phyloP scores from a whole-genome alignment of 2,797 vertebrate species.

The Geotria australis region DNA sequence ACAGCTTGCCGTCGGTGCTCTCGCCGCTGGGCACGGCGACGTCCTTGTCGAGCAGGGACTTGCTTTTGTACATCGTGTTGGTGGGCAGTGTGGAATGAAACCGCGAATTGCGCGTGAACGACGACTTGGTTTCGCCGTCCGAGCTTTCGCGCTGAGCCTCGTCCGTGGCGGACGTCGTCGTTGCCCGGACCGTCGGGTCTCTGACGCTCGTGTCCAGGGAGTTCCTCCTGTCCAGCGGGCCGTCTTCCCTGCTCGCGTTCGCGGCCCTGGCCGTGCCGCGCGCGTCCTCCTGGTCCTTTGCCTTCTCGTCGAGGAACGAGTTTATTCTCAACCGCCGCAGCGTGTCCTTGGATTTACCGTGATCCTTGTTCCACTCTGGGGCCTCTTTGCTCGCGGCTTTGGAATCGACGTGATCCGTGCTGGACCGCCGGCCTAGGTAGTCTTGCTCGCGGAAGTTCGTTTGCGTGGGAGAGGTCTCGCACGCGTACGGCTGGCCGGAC shows the following conservation, averaged over 20 bases:
- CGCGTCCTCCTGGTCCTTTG: neutral
- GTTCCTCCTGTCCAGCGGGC: too few relatives aligned
- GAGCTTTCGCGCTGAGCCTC: too few relatives aligned
- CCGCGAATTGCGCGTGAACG: neutral
- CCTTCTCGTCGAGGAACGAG: neutral
- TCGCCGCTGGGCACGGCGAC: neutral
- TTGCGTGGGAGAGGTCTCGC: neutral
- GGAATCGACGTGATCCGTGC: neutral
- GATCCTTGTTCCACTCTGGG: neutral
- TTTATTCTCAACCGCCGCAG: neutral
- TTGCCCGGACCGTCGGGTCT: too few relatives aligned
- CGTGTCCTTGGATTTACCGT: neutral
- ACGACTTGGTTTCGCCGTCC: neutral
- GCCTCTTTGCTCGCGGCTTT: neutral
- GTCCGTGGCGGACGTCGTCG: too few relatives aligned
- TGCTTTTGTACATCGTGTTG: neutral
- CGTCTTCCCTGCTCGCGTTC: neutral
- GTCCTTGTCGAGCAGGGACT: neutral
- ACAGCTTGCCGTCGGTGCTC: neutral
- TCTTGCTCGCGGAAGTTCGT: neutral
- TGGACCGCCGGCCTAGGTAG: neutral
- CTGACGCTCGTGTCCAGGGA: too few relatives aligned
- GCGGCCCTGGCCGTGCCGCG: neutral
- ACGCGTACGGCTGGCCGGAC: neutral
- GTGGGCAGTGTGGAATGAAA: neutral